Base-by-base conservation (phyloP, 2,888 invertebrate genomes). In the Nasonia oneida region DNA sequence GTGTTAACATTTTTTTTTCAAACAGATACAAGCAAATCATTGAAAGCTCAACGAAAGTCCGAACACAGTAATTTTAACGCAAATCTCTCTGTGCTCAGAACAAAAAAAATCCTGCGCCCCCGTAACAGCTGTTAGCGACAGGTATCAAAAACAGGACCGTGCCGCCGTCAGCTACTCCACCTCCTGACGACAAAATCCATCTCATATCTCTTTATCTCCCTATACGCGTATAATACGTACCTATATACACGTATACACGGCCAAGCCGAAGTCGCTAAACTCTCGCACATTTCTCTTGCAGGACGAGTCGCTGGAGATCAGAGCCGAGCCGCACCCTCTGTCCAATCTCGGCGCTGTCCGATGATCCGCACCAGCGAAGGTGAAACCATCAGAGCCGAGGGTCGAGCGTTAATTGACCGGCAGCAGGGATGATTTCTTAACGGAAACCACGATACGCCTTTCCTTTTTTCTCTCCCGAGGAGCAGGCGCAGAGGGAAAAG, bases 321-420 rank as follows among this genome's bases (percentile, higher is more conserved):
- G 3, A 67, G 12, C 33, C 33, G 5, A 6, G 15, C 67, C 67
- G 33, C 67, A 8, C 8, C n/a, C 57, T 61, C 4, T 15, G 18
- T 15, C 15, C 18, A 29, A 23, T 29, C 50, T 74, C 74, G 29
- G 2, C 29, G 29, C 74, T 23, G 42, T 47, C 75, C 75, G 75
- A 75, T 75, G 75, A 50, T 75, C 75, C 75, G 75, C 53, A 75
- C 53, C 75, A 75, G 50, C 53, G 75, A 23, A 15, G 53, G 33
- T 15, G 53, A 47, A 75, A 23, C 29, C 50, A 15, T 29, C 18
- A 29, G 18, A 18, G 75, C 42, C 75, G 53, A n/a, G 47, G 53
- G 47, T 23, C 47, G 47, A 29, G 75, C 47, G 75, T 33, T 75
- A 75, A 75, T 75, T 75, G 75, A 75, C 29, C 75, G 18, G 33